These are phyloP conservation scores for Neosilurus hyrtlii DNA, from an alignment of 2,797 vertebrate genomes.

Conservation along the genomic window DNA sequence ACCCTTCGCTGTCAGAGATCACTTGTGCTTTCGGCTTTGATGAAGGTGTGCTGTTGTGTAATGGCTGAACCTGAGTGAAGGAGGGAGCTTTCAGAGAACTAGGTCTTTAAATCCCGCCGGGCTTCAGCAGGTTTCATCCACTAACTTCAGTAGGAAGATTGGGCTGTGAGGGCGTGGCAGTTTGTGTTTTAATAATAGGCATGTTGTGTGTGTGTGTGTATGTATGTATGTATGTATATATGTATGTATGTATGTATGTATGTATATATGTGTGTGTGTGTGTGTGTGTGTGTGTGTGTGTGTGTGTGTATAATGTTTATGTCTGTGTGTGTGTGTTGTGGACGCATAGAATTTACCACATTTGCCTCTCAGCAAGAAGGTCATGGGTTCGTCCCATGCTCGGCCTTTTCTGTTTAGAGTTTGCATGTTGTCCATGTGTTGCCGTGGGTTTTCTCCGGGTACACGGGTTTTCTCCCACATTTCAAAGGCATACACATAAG, in stretches of 20 bases:
- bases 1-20: not conserved
- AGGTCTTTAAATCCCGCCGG: slow-evolving; percentile 9
- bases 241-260: too few relatives aligned
- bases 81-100: not conserved
- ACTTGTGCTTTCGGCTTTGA: not conserved
- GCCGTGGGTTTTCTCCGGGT: too few relatives aligned
- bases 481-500: too few relatives aligned
- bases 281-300: not conserved
- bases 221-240: too few relatives aligned
- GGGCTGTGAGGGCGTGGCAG: not conserved
- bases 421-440: too few relatives aligned
- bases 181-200: not conserved
- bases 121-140: not conserved
- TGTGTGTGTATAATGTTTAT: too few relatives aligned
- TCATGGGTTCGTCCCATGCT: too few relatives aligned
- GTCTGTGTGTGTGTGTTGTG: not conserved
- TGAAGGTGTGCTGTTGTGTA: not conserved
- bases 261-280: not conserved
- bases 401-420: too few relatives aligned
- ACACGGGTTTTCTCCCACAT: too few relatives aligned
- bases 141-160: not conserved
- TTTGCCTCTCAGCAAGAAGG: too few relatives aligned
- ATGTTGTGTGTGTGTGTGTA: too few relatives aligned
- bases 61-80: not conserved
- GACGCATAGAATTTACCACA: too few relatives aligned